Base-by-base conservation (phyloP, 2,113 vertebrate species). In the Aleadryas rufinucha region DNA sequence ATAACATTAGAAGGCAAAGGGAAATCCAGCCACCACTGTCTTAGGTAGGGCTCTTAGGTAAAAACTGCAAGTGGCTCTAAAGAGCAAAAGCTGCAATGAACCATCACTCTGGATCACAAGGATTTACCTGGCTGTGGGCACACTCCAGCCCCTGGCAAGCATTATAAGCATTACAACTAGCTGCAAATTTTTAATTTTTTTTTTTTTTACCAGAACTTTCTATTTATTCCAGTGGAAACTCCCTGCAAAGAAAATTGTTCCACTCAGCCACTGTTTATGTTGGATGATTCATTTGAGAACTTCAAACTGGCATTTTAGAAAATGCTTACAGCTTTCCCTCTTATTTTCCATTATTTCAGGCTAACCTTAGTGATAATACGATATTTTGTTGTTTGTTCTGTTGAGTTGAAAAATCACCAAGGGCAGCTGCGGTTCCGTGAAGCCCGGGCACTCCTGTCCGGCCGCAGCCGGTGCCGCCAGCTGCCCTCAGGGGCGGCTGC, bases 141-240 rank as follows among this genome's bases (percentile, higher is more conserved):
- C 57, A 17, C 47, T 83, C 83, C 71, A 72, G 84, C 18, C 74
- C 70, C 74, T 59, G 91, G 77, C 72, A 94, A 42, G 18, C 52
- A 66, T n/a, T 42, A 0, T 1, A 45, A 77, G 14, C 52, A 61
- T 28, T 60, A 56, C 59, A 81, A 37, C 54, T 35, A 65, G 37
- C 10, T 31, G 30, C 56, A 70, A 24, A 17, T 20, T 24, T 50
- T 12, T 45, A 11, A 17, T 28, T 4, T 30, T 30, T 44, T 37
- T 31, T 27, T 66, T 74, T 88, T 78, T 84, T 11, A 1, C 57
- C 80, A 80, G 49, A 84, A 64, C 31, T 90, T 54, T 57, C 68
- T 88, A 61, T 92, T 94, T 93, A 92, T 92, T 93, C 75, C 88
- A 90, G 85, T 90, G 94, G 92, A 94, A 97, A 97, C 76, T 92